Evolutionary conservation across 2,797 vertebrate species (phyloP).

Genomic region (Phalloptychus januarius): DNA sequence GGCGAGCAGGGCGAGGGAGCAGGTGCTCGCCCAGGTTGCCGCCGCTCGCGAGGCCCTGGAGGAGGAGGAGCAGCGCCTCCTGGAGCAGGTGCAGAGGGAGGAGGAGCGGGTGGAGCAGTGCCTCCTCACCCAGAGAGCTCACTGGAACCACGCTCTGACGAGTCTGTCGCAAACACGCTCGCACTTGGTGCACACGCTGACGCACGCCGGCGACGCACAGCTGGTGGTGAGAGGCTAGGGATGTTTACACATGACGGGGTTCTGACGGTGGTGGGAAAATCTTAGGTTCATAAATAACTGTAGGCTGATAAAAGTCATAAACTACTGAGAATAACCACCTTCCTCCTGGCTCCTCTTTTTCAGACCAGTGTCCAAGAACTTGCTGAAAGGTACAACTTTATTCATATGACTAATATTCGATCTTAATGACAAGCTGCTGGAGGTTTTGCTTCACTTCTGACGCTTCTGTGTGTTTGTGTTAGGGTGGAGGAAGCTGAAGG

Average conservation of each 20-base stretch:
- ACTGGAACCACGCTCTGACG: constrained; percentile 87
- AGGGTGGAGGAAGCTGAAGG: constrained; percentile 92
- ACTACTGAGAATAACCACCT: constrained; percentile 24
- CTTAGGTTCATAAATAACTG: constrained; percentile 7
- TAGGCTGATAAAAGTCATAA: constrained; percentile 10
- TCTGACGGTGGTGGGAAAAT: background rate
- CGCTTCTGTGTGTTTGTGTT: constrained; percentile 32
- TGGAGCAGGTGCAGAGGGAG: constrained; percentile 88
- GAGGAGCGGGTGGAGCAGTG: constrained; percentile 92
- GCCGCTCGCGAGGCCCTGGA: constrained; percentile 86
- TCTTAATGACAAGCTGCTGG: background rate
- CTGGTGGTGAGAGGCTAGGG: constrained; percentile 83
- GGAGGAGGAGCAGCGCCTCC: constrained; percentile 89
- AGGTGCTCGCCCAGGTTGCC: constrained; percentile 86
- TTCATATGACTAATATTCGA: background rate
- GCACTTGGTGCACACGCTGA: constrained; percentile 87
- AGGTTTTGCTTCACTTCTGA: constrained; percentile 2
- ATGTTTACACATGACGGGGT: background rate
- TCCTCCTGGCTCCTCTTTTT: constrained; percentile 50
- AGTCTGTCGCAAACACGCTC: constrained; percentile 85
- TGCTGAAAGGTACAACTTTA: constrained; percentile 84
- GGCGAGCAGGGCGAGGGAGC: constrained; percentile 83
- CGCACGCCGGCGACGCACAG: constrained; percentile 82
- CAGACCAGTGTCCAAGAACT: constrained; percentile 87
- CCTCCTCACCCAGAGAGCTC: constrained; percentile 89